Evolutionary conservation across 2,113 vertebrate species (phyloP), one percentile per base, ranked within the genome.

Genomic region (Oenanthe melanoleuca): DNA sequence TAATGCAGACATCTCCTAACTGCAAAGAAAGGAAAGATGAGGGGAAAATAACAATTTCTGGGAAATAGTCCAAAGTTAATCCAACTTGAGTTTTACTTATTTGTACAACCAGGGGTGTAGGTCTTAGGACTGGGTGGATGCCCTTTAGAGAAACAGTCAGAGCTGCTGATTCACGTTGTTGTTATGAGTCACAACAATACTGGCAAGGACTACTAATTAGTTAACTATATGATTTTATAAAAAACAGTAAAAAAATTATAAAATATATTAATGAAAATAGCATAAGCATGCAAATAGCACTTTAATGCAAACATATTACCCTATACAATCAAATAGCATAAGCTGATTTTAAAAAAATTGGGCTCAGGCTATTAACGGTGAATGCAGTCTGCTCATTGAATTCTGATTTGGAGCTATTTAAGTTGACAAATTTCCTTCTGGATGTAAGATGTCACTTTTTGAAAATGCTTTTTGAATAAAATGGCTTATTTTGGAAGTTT

Each of bases 101-200:
- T 74, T 66, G 56, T 60, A 70, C 44, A 40, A 61, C 61, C 80
- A 29, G 3, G 14, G 13, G 26, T 52, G 44, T 80, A 50, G 28
- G 44, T 59, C 47, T 80, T 71, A 49, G 42, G 47, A n/a, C 44
- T 49, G 56, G n/a, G 37, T 93, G 49, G 63, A 33, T 90, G 75
- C 8, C 34, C 52, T 90, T 94, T 83, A 71, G 40, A 71, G 67
- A 93, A 78, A 66, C 40, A 80, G 6, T 70, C 47, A 80, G 31
- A 77, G 31, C 16, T 55, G 88, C 88, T 96, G 93, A 96, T 87
- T 96, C 92, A 94, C 25, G 6, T 45, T 73, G 61, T 73, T 81
- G 8, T 67, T 88, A 52, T 92, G 92, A 96, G 72, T 93, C 92
- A 96, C 53, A 45, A 8, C 23, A 78, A 56, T 12, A 67, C 13